Percentiles rank a stretch among this genome's conserved stretches.
Evolutionary conservation across 2,113 vertebrate species (phyloP).

Genomic region (Hirundichthys speculiger): DNA sequence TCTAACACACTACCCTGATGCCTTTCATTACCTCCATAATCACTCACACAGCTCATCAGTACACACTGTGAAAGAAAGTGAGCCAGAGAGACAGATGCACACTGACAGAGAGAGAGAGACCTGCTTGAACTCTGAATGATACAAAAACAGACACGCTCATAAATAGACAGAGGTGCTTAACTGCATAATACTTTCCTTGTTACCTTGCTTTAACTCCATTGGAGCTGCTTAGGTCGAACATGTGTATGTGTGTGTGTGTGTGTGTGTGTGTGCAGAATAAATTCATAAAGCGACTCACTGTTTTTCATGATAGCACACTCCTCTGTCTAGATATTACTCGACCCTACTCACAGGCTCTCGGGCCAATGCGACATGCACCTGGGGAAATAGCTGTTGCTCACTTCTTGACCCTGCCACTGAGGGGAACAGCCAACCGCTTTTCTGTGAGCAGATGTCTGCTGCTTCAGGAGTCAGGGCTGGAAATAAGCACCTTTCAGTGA

Average conservation of each 20-base stretch:
- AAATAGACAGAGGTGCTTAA: conserved; percentile 51
- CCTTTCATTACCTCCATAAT: conserved; percentile 73
- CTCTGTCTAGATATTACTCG: conserved; percentile 31
- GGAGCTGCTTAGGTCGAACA: conserved; percentile 30
- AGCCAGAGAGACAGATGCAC: background rate
- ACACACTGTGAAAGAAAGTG: conserved; percentile 2
- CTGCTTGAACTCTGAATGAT: conserved; percentile 45
- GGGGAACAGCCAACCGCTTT: conserved; percentile 24
- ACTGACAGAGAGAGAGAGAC: conserved; percentile 9
- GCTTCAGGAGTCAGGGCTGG: background rate
- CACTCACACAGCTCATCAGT: conserved; percentile 60
- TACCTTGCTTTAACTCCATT: conserved; percentile 28
- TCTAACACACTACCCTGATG: conserved; percentile 57
- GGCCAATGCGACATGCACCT: conserved; percentile 32
- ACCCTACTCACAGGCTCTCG: conserved; percentile 14
- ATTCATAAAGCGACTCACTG: conserved; percentile 58
- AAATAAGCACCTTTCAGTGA: background rate
- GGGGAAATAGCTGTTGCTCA: conserved; percentile 42
- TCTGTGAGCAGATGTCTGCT: conserved; percentile 36
- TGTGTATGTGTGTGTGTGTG: conserved; percentile 9
- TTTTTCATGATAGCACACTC: conserved; percentile 33
- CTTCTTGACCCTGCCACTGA: conserved; percentile 34
- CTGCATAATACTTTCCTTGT: conserved; percentile 65
- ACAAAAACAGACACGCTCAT: conserved; percentile 51
- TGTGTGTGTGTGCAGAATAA: conserved; percentile 19